Evolutionary conservation across 2,113 vertebrate species (phyloP).

Genomic region (Lycaon pictus): DNA sequence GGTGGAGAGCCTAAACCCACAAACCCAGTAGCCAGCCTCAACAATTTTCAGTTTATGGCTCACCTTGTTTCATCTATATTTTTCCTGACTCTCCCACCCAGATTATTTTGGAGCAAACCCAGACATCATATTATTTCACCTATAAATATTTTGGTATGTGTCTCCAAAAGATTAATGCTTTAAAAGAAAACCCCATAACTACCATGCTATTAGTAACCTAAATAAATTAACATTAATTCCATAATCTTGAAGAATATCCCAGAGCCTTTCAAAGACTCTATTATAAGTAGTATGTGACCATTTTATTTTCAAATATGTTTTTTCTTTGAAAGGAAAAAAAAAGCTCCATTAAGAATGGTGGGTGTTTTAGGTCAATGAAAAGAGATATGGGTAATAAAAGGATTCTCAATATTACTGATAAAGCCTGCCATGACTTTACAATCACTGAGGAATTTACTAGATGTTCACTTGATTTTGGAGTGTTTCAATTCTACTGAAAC

Average conservation of each 20-base stretch:
- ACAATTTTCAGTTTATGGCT: not conserved
- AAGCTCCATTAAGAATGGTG: not conserved
- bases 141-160: not conserved
- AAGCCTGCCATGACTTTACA: not conserved
- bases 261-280: not conserved
- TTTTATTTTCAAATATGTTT: slow-evolving; percentile 61
- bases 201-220: slow-evolving; percentile 2
- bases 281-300: not conserved
- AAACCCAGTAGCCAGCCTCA: not conserved
- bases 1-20: not conserved
- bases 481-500: slow-evolving; percentile 43
- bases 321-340: not conserved
- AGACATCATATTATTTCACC: not conserved
- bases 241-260: not conserved
- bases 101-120: not conserved
- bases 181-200: not conserved
- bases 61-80: not conserved
- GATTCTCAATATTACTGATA: not conserved
- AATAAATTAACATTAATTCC: slow-evolving; percentile 25
- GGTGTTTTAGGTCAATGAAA: not conserved
- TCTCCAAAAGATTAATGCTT: not conserved
- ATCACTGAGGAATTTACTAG: slow-evolving; percentile 2
- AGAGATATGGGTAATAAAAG: not conserved
- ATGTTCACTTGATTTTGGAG: not conserved
- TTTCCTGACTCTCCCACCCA: not conserved